These are phyloP conservation scores for Drosophila basisetae DNA, from an alignment of 2,888 invertebrate genomes.

Conservation along the genomic window DNA sequence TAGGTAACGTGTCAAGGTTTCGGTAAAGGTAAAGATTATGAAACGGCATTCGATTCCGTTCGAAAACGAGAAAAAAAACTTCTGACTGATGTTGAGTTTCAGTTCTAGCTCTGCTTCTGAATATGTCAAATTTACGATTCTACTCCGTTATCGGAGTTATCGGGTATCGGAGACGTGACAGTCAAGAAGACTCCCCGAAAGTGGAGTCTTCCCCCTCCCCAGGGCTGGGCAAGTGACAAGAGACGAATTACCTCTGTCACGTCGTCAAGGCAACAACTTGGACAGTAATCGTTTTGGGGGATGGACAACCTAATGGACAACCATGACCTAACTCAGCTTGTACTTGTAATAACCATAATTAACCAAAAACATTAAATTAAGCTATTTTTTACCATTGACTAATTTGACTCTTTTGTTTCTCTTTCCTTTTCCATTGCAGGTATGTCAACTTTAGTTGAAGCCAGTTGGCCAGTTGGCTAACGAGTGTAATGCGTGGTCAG, in stretches of 20 bases:
- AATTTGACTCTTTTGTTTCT: slow-evolving; percentile 22
- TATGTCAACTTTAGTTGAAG: slow-evolving; percentile 55
- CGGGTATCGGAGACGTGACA: not conserved
- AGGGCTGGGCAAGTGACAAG: no score
- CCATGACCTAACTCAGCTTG: not conserved
- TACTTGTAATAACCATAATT: not conserved
- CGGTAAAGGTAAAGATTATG: not conserved
- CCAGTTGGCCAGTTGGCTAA: slow-evolving; percentile 29
- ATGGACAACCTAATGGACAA: not conserved
- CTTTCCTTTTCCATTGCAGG: slow-evolving; percentile 49
- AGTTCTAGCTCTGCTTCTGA: not conserved
- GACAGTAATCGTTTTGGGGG: not conserved
- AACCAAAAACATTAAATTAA: not conserved
- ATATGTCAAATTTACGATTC: not conserved
- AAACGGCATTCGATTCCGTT: not conserved
- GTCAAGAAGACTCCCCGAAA: not conserved
- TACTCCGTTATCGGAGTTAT: not conserved
- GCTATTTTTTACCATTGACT: slow-evolving; percentile 15
- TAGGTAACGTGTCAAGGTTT: not conserved
- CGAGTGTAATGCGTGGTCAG: slow-evolving; percentile 60
- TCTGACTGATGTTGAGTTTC: not conserved
- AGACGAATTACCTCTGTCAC: not conserved
- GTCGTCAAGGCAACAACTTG: not conserved
- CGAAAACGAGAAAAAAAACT: not conserved
- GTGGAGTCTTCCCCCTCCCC: not conserved